These are phyloP conservation scores for Lagopus muta DNA, from an alignment of 2,113 vertebrate species.

Conservation along the genomic window DNA sequence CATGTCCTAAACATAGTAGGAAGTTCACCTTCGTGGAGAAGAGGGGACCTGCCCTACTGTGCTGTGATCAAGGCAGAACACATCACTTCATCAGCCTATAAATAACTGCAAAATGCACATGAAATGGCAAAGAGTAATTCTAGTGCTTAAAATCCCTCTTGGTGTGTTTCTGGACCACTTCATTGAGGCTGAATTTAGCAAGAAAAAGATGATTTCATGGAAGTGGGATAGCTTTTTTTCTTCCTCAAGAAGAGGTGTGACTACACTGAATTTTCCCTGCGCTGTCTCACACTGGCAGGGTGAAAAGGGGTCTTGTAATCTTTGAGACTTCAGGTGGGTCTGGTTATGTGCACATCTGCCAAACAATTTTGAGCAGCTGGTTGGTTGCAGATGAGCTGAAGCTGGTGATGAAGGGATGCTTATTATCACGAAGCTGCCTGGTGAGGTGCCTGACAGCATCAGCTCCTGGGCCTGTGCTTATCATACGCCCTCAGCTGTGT, in stretches of 20 bases:
- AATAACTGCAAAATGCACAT: rapidly evolving
- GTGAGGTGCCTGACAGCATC: background rate
- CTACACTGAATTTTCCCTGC: background rate
- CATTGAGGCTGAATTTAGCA: background rate
- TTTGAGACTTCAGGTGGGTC: background rate
- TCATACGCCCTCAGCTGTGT: background rate
- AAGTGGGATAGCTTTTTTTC: background rate
- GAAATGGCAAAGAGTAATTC: background rate
- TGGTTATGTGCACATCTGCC: background rate
- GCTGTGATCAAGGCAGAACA: background rate
- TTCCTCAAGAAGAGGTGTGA: background rate
- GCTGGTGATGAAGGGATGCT: background rate
- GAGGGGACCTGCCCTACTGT: background rate
- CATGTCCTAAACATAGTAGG: too few species aligned
- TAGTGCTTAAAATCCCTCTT: background rate
- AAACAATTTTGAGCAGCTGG: background rate
- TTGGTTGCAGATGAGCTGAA: background rate
- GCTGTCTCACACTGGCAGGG: background rate
- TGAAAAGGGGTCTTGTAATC: background rate
- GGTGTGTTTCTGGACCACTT: background rate
- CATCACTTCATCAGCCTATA: background rate
- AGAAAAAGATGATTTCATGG: background rate
- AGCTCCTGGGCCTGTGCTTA: background rate
- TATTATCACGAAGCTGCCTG: background rate
- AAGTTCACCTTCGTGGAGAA: background rate